A percentile compares a stretch with the other conserved stretches of the same genome.
Conservation (phyloP, 2,888 invertebrate species). For the Glaucopsyche alexis region DNA sequence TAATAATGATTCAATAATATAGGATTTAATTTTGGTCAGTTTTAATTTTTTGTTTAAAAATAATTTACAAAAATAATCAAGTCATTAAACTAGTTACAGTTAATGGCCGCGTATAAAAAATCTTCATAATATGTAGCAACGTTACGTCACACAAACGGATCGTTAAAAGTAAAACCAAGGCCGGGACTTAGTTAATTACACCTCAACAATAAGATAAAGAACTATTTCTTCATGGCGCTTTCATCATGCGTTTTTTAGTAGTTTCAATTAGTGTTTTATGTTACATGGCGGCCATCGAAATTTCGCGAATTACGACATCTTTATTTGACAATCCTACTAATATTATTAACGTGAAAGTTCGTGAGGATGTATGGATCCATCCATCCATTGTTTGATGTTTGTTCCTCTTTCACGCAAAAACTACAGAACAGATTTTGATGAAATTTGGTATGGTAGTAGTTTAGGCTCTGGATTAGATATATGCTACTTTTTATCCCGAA, state of each 20-base stretch:
- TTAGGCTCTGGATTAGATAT: too few relatives aligned
- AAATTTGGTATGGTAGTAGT: too few relatives aligned
- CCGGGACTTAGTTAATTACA: constrained; percentile 18
- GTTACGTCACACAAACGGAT: constrained; percentile 19
- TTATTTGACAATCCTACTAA: background rate
- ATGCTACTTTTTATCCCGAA: too few relatives aligned
- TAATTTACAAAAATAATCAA: background rate
- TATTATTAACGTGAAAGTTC: too few relatives aligned
- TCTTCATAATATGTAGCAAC: constrained; percentile 15
- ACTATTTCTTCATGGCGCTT: constrained; percentile 18
- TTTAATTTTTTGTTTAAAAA: too few relatives aligned
- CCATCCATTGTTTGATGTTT: too few relatives aligned
- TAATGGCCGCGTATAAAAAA: background rate
- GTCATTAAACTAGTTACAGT: background rate
- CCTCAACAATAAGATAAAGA: constrained; percentile 26
- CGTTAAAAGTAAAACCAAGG: constrained; percentile 29
- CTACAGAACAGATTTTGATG: too few relatives aligned
- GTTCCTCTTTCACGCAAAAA: too few relatives aligned
- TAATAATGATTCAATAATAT: too few relatives aligned
- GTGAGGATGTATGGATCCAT: too few relatives aligned
- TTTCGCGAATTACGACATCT: background rate
- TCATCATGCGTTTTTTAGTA: constrained; percentile 18
- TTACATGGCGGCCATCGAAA: background rate
- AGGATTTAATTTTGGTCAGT: too few relatives aligned
- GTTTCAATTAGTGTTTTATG: constrained; percentile 22